Evolutionary conservation across 2,113 vertebrate genomes (phyloP), one percentile per base, ranked within the genome.

Genomic region (Toxostoma redivivum): DNA sequence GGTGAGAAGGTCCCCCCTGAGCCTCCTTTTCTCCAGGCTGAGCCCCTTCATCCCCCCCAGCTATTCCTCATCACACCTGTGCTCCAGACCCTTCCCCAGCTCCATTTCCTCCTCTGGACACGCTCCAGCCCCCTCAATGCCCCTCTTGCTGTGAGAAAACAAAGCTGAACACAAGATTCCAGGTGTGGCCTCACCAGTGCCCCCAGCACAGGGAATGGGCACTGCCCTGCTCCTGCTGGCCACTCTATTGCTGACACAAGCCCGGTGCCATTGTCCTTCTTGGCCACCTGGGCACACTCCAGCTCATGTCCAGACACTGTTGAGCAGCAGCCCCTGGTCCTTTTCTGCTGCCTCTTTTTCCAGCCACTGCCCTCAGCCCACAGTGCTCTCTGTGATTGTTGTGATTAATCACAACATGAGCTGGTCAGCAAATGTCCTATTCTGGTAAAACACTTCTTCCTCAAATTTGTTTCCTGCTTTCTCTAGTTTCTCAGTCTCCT

Each of bases 361-460:
- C 22, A 72, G 4, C 11, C 16, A 40, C 13, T 48, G 13, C 13
- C 20, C 17, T 47, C 25, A 57, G 25, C 24, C 24, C 1, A 0
- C 19, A 30, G 47, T 2, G 2, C 21, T 80, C 7, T 22, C 8
- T 27, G 9, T 12, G 35, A 6, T 27, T 56, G 14, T 30, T 31
- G 14, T 48, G 21, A 11, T 23, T 58, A 28, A 69, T 24, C 8
- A 53, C 28, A 8, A 33, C 4, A 15, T 15, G 25, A 88, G 6
- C 17, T 65, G 9, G 57, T 18, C 20, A 62, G 35, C 4, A 85
- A 76, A 71, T 23, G 7, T n/a, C 7, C 5, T 64, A 58, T 96
- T 97, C 69, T 89, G 71, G 42, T 48, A 83, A 95, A 87, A 73
- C 31, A n/a, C 38, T 91, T 62, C 67, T 92, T 96, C 56, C 84